A percentile compares a stretch with the other conserved stretches of the same genome.
These are phyloP conservation scores for Botrylloides violaceus DNA, from an alignment of 23 tunicate genomes.

Conservation along the genomic window DNA sequence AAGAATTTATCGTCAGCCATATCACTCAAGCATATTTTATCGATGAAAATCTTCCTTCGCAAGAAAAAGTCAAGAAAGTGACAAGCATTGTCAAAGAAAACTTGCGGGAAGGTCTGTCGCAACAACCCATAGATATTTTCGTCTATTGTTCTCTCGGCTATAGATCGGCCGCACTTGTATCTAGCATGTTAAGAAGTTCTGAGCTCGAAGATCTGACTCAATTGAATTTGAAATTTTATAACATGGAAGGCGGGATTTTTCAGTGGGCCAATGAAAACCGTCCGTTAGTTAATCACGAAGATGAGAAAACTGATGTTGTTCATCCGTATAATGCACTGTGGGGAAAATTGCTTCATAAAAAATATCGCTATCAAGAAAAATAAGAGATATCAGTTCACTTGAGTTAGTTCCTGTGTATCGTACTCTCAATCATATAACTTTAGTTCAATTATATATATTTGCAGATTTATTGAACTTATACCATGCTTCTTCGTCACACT, in stretches of 20 bases:
- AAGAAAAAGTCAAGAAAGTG: slow-evolving; percentile 24
- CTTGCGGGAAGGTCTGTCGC: not conserved
- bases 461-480: too few relatives aligned
- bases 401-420: too few relatives aligned
- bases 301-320: not conserved
- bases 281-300: not conserved
- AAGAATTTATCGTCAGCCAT: slow-evolving; percentile 43
- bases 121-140: slow-evolving; percentile 26
- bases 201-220: not conserved
- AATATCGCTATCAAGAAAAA: not conserved
- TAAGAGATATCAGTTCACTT: not conserved
- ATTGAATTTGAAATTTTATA: slow-evolving; percentile 3
- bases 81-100: not conserved
- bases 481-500: too few relatives aligned
- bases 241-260: slow-evolving; percentile 20
- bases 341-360: slow-evolving; percentile 15
- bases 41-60: slow-evolving; percentile 8
- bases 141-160: slow-evolving; percentile 82
- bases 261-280: slow-evolving; percentile 28
- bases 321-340: slow-evolving; percentile 16
- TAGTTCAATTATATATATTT: too few relatives aligned
- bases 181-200: not conserved
- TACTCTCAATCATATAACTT: too few relatives aligned
- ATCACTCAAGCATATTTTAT: slow-evolving; percentile 33
- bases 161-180: slow-evolving; percentile 38